phyloP scores from a whole-genome alignment of 1,140 invertebrate species.

The Tetramorium parvispinum region DNA sequence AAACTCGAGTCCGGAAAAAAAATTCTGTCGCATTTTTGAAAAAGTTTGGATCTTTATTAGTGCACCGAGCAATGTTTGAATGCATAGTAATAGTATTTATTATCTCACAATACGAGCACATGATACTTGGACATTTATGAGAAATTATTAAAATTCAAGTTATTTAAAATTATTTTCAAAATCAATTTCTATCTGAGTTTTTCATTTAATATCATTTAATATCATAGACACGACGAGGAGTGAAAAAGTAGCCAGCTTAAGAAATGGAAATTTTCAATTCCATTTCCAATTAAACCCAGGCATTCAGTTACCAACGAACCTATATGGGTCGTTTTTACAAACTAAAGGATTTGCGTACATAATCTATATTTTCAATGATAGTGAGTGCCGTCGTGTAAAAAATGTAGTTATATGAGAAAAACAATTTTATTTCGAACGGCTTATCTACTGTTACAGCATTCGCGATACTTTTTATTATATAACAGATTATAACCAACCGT shows the following conservation, averaged over 20 bases:
- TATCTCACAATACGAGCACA: neutral
- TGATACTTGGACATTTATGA: neutral
- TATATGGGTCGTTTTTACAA: neutral
- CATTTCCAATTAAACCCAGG: conserved; percentile 37
- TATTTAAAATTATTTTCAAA: neutral
- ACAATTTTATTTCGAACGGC: conserved; percentile 41
- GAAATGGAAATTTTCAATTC: conserved; percentile 23
- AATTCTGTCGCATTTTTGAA: neutral
- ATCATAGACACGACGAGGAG: neutral
- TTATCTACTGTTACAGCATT: neutral
- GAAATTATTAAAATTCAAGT: neutral
- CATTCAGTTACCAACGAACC: neutral
- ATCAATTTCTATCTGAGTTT: neutral
- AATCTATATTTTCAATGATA: conserved; percentile 50
- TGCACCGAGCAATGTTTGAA: neutral
- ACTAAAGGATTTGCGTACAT: conserved; percentile 34
- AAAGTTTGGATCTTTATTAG: neutral
- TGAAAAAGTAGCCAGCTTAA: neutral
- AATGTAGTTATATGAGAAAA: conserved; percentile 26
- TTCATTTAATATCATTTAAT: conserved; percentile 14
- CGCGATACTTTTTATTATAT: conserved; percentile 25
- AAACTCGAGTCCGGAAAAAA: neutral
- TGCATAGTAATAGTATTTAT: neutral
- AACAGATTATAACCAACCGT: conserved; percentile 39
- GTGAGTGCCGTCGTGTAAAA: neutral